Conservation (phyloP, 2,888 invertebrate genomes). For the Pristionchus mayeri region DNA sequence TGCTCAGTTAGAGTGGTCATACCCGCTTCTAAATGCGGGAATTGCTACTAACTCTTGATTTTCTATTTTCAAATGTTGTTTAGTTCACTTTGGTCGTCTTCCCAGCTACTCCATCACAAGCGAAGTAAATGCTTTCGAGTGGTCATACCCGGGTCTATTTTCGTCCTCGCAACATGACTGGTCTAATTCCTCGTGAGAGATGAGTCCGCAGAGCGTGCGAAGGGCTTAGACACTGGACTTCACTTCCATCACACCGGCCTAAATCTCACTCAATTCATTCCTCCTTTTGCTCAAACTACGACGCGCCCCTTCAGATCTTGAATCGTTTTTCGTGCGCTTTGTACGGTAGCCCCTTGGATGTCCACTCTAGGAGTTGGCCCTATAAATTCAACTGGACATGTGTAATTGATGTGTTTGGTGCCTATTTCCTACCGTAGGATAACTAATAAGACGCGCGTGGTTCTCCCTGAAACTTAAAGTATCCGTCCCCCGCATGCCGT, state of each 20-base stretch:
- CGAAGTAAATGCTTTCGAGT: too few relatives aligned
- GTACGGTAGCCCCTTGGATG: neutral
- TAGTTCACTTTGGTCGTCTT: too few relatives aligned
- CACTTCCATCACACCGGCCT: conserved; percentile 32
- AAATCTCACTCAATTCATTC: conserved; percentile 34
- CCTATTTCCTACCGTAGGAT: conserved; percentile 11
- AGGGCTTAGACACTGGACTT: neutral
- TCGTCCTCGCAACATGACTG: conserved; percentile 16
- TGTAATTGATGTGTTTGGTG: too few relatives aligned
- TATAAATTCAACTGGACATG: too few relatives aligned
- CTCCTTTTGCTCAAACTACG: neutral
- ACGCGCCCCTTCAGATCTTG: neutral
- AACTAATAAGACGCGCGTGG: neutral
- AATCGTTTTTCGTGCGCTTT: neutral
- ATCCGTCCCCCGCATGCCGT: neutral
- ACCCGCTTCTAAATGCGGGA: neutral
- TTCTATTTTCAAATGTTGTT: too few relatives aligned
- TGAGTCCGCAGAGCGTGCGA: neutral
- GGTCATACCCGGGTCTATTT: too few relatives aligned
- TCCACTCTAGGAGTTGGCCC: neutral
- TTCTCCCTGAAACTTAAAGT: neutral
- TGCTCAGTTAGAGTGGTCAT: neutral
- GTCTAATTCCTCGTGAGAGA: conserved; percentile 35
- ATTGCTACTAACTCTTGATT: too few relatives aligned
- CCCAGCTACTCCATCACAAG: too few relatives aligned